Evolutionary conservation across 2,113 vertebrate species (phyloP), one percentile per base, ranked within the genome.

Genomic region (Micromys minutus): DNA sequence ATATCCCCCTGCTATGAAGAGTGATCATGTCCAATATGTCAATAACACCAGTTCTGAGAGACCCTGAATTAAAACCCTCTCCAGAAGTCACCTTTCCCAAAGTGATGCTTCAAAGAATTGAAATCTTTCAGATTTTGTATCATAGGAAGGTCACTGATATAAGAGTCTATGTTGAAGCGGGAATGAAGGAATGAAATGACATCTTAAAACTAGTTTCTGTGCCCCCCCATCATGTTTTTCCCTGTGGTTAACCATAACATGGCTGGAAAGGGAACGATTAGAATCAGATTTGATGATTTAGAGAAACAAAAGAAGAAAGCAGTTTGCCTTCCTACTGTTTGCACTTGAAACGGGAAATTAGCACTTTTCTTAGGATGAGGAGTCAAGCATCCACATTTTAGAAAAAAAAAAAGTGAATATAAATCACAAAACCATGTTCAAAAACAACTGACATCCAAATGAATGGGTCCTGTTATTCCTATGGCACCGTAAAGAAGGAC

Each of bases 81-180:
- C 17, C 55, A 31, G 31, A 87, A 52, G 69, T 63, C n/a, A n/a
- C 19, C 2, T 71, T 7, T 67, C 21, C 16, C 7, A 3, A 24
- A 31, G 1, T 0, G 0, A 39, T 42, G 36, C 11, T 85, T 39
- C 22, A 57, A 34, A n/a, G 26, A 17, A 34, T 2, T 26, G 36
- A 57, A 16, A 0, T 36, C 4, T 71, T 57, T 36, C 10, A 13
- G 72, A 75, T 71, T 71, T 5, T n/a, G 5, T 10, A 4, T 34
- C 59, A 3, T 29, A 87, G 11, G 39, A 2, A 45, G 3, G 34
- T 7, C 9, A 24, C 4, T 13, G 19, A n/a, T 4, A 15, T 59
- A 7, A 11, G 4, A 36, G 3, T 15, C 19, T 5, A 3, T 4
- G 0, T 61, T 11, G 57, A 26, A 3, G 0, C 6, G 69, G 34